These are phyloP conservation scores for Leucophenga varia DNA, from an alignment of 1,140 invertebrate genomes.

Conservation along the genomic window DNA sequence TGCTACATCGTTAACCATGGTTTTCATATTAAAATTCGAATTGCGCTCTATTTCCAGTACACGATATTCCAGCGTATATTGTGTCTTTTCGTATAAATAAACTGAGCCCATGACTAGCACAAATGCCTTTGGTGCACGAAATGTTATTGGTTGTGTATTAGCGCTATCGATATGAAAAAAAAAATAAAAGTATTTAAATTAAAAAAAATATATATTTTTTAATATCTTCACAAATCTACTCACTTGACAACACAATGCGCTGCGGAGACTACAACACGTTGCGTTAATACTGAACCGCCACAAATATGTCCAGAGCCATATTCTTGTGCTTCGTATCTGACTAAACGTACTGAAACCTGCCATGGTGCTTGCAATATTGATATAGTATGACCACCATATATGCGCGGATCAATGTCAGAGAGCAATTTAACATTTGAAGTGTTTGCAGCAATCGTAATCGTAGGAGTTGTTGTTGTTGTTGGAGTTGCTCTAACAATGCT, in stretches of 20 bases:
- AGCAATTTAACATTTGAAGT: not conserved
- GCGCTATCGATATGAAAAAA: conserved; percentile 6
- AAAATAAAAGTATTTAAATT: not conserved
- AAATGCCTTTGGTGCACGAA: conserved; percentile 31
- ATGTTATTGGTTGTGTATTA: conserved; percentile 5
- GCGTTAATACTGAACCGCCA: conserved; percentile 62
- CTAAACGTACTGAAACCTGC: conserved; percentile 38
- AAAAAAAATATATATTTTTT: not conserved
- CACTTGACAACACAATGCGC: conserved; percentile 63
- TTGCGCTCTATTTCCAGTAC: conserved; percentile 30
- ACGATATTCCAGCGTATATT: conserved; percentile 25
- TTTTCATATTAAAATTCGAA: conserved; percentile 9
- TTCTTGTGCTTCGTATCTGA: conserved; percentile 10
- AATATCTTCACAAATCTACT: conserved; percentile 1
- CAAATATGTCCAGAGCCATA: conserved; percentile 59
- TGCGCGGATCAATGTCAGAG: conserved; percentile 17
- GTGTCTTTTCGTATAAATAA: conserved; percentile 8
- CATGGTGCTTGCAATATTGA: conserved; percentile 21
- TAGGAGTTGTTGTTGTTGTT: not conserved
- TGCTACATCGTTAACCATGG: conserved; percentile 31
- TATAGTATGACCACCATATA: conserved; percentile 28
- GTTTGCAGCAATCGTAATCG: not conserved
- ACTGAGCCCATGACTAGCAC: conserved; percentile 36
- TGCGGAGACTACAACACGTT: conserved; percentile 64
- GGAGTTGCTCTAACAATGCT: too few species aligned